Conservation (phyloP, 2,797 vertebrate species). For the Tauraco hartlaubi region DNA sequence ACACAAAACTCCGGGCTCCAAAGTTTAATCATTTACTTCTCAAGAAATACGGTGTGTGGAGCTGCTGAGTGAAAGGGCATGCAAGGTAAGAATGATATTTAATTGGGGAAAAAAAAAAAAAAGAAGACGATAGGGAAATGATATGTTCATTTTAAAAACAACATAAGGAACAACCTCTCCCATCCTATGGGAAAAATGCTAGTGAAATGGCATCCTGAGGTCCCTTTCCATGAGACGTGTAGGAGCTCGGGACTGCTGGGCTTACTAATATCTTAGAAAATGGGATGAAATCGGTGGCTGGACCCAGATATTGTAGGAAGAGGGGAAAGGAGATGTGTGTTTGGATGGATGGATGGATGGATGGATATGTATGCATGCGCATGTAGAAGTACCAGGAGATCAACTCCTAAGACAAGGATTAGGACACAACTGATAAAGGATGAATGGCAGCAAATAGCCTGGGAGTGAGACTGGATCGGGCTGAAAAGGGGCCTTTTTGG, state of each 20-base stretch:
- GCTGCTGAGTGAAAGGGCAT: background rate
- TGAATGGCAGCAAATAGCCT: background rate
- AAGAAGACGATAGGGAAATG: background rate
- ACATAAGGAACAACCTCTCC: background rate
- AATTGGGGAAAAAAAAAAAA: background rate
- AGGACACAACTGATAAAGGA: background rate
- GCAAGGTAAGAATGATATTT: background rate
- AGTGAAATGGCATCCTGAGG: fast-evolving
- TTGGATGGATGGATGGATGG: background rate
- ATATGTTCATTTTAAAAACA: background rate
- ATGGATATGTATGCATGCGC: too few species aligned
- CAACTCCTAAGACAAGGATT: background rate
- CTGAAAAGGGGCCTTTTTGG: background rate
- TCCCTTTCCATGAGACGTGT: background rate
- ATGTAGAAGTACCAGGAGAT: background rate
- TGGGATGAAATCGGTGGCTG: background rate
- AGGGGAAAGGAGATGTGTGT: background rate
- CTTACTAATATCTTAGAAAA: background rate
- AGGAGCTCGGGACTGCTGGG: background rate
- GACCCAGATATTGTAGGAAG: background rate
- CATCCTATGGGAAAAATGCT: background rate
- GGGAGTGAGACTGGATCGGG: background rate
- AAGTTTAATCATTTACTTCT: slow-evolving; percentile 66
- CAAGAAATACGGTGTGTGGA: background rate
- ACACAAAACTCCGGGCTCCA: background rate